phyloP scores from a whole-genome alignment of 2,888 invertebrate genomes.

The Leptinotarsa juncta region DNA sequence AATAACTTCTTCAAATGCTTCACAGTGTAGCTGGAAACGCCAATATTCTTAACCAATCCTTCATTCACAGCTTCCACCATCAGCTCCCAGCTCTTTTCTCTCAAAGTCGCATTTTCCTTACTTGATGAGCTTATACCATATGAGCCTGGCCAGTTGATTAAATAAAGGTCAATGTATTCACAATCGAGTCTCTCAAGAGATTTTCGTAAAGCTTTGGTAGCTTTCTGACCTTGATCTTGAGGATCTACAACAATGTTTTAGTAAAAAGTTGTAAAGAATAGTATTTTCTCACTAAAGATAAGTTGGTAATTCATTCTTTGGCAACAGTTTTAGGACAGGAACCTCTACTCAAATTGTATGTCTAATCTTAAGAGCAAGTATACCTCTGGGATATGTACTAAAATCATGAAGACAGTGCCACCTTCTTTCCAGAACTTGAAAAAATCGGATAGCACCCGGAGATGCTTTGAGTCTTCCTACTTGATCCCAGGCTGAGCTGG shows the following conservation, averaged over 20 bases:
- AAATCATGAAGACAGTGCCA: too few species aligned
- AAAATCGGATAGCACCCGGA: too few species aligned
- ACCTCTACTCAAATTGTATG: too few species aligned
- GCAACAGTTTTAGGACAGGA: too few species aligned
- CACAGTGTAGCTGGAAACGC: slow-evolving; percentile 84
- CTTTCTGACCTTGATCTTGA: slow-evolving; percentile 69
- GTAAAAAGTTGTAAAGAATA: too few species aligned
- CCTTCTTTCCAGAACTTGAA: too few species aligned
- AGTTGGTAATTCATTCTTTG: too few species aligned
- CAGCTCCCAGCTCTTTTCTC: slow-evolving; percentile 76
- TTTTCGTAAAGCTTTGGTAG: slow-evolving; percentile 68
- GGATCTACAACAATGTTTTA: slow-evolving; percentile 65
- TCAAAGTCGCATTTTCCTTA: slow-evolving; percentile 68
- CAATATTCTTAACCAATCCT: slow-evolving; percentile 75
- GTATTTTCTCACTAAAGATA: too few species aligned
- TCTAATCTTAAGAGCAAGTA: too few species aligned
- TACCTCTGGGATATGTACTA: too few species aligned
- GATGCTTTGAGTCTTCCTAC: too few species aligned
- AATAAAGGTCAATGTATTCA: slow-evolving; percentile 80
- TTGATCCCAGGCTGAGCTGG: too few species aligned
- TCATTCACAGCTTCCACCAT: slow-evolving; percentile 74
- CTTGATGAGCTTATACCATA: slow-evolving; percentile 71
- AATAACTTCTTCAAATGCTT: slow-evolving; percentile 76
- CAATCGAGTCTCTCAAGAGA: slow-evolving; percentile 75
- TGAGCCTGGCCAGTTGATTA: slow-evolving; percentile 88